Base-by-base conservation (phyloP, 2,113 vertebrate species). In the Climacteris rufus region DNA sequence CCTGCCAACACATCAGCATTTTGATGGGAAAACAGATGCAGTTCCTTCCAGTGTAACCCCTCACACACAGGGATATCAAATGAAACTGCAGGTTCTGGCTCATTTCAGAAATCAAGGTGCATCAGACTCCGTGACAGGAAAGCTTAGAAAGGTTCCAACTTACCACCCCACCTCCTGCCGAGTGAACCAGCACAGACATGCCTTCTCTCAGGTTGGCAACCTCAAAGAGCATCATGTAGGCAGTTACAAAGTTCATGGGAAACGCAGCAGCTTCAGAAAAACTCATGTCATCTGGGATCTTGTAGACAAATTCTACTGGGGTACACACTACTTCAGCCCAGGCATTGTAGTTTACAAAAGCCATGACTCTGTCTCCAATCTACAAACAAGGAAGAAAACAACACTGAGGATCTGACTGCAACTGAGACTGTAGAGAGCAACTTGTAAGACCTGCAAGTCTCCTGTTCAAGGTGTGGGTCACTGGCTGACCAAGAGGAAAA, bases 201-300 rank as follows among this genome's bases (percentile, higher is more conserved):
- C 99, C 99, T 96, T 99, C 99, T 87, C 98, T 97, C 68, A 99
- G 98, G 97, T 99, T 99, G 89, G 99, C 99, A 9, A 99, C 98
- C 97, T 99, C 99, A 89, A 99, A 99, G 54, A 99, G 98, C 99
- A 99, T 99, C 99, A 99, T 99, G 95, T 99, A 99, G 35, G 99
- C 99, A 63, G 99, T 98, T 96, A 99, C 99, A 96, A 99, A 99
- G 98, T 99, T 99, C 98, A 99, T 98, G 79, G 98, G 98, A 95
- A 99, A 99, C 0, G 99, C 99, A 50, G 99, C 99, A 4, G 99
- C 99, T 98, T 99, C 99, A 0, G 99, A 97, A 96, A 99, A 99
- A 75, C 97, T 99, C 99, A 99, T 99, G 91, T 99, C 98, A 47
- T 99, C 99, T 3, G 99, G 99, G 96, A 99, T 98, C 98, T 98